Base-by-base conservation (phyloP, 1,140 invertebrate genomes). In the Stenopsyche tienmushanensis region DNA sequence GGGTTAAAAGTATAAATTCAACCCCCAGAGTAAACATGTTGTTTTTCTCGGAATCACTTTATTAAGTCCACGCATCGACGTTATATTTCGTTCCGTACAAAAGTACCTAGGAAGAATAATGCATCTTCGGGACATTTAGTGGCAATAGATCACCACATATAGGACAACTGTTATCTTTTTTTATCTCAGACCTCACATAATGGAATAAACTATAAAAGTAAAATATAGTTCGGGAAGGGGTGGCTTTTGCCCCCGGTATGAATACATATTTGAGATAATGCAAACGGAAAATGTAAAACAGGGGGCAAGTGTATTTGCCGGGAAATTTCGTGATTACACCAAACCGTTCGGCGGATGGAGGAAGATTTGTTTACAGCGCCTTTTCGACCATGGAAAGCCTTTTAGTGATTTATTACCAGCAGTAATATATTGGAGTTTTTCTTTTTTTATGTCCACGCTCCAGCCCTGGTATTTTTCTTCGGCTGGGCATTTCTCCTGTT, bases 321-420 rank as follows among this genome's bases (percentile, higher is more conserved):
- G 49, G 29, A 34, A 34, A 34, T 34, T 34, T 34, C 29, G 29
- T 34, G 29, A 34, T 34, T 34, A 34, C 29, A 5, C 29, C 3
- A 9, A 17, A n/a, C 24, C 15, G 13, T 57, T 15, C n/a, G 26
- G 44, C 17, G 17, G 20, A 23, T 13, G 9, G 44, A 24, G 26
- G n/a, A 29, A 64, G 50, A 64, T 64, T 64, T 64, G 62, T 64
- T 64, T 64, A 64, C 62, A 17, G 62, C 15, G 39, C 29, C 62
- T 39, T 39, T 50, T 64, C 34, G 47, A 64, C 44, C 62, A 39
- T 55, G 50, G 62, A 45, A 64, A 55, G 62, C 50, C 62, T 64
- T 64, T 64, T 29, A 39, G 62, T 64, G 62, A 64, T 64, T 64
- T 64, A 64, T 45, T 39, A 64, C 47, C 60, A 5, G 26, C 25